Evolutionary conservation across 2,113 vertebrate species (phyloP), one percentile per base, ranked within the genome.

Genomic region (Cyanocitta stelleri): DNA sequence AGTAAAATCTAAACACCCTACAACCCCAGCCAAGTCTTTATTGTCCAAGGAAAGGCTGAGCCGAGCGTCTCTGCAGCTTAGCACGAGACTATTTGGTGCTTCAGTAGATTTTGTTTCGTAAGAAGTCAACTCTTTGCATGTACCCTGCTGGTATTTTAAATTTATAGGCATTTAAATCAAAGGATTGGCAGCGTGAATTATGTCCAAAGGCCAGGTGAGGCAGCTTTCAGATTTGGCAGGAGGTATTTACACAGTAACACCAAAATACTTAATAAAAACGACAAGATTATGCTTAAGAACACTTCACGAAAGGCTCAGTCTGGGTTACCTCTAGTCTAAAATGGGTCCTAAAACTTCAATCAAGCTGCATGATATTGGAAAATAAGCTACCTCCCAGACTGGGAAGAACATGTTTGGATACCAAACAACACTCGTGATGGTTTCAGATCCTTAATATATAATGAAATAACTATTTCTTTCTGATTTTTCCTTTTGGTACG

Each of bases 241-340:
- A 61, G 54, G 44, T 44, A 59, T 92, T 93, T 92, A 71, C 37
- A 61, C 32, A 71, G 83, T 20, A 89, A 87, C 79, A 90, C 26
- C 93, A 90, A 88, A 93, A 90, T 1, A 83, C 48, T 81, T 81
- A 89, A 95, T 96, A 95, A 94, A 92, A 96, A 49, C 33, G 32
- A 90, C 62, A 78, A 92, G 76, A 93, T 78, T 61, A 81, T 35
- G 68, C 29, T 78, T 56, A 52, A 7, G 21, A 59, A 54, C n/a
- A 64, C 83, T 81, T 75, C 49, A 87, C 1, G 5, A 84, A 89
- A 61, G n/a, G 73, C 61, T 84, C 1, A 1, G 24, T 49, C 79
- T 90, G 75, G 72, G 72, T 59, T 69, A 83, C 63, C 16, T 67
- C 75, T 7, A 66, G 32, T 41, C 63, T 81, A 84, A 95, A 95